A percentile compares a stretch with the other conserved stretches of the same genome.
Evolutionary conservation across 2,113 vertebrate species (phyloP).

Genomic region (Nibea albiflora): DNA sequence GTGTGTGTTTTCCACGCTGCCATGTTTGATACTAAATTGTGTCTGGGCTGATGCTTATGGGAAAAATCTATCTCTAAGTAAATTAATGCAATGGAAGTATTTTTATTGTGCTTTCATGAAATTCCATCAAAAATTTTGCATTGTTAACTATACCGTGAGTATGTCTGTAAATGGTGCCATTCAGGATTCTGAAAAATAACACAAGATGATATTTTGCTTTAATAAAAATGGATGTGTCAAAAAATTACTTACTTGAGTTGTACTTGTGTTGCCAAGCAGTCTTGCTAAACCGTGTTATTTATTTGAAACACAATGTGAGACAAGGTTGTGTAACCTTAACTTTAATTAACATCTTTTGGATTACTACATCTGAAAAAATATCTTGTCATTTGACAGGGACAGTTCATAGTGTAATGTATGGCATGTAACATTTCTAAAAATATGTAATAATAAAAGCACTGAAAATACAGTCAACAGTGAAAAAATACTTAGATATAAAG

Average conservation of each 20-base stretch:
- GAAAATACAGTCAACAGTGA: background rate
- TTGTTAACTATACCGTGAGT: constrained; percentile 40
- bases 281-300: background rate
- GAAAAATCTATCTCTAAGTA: constrained; percentile 35
- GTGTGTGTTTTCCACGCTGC: constrained; percentile 14
- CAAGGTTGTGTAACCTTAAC: no score
- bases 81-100: constrained; percentile 39
- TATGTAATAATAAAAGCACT: no score
- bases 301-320: background rate
- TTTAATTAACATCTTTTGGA: no score
- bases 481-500: no score
- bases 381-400: no score
- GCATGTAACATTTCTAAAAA: no score
- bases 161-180: constrained; percentile 72
- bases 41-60: constrained; percentile 11
- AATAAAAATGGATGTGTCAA: constrained; percentile 65
- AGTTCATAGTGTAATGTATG: no score
- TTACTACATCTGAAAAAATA: no score
- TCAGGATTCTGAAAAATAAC: constrained; percentile 54
- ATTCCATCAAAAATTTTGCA: constrained; percentile 5
- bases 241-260: background rate
- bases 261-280: background rate
- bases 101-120: constrained; percentile 18
- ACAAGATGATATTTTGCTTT: constrained; percentile 70
- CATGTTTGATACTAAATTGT: constrained; percentile 29